Evolutionary conservation across 2,113 vertebrate genomes (phyloP), one percentile per base, ranked within the genome.

Genomic region (Marmota monax): DNA sequence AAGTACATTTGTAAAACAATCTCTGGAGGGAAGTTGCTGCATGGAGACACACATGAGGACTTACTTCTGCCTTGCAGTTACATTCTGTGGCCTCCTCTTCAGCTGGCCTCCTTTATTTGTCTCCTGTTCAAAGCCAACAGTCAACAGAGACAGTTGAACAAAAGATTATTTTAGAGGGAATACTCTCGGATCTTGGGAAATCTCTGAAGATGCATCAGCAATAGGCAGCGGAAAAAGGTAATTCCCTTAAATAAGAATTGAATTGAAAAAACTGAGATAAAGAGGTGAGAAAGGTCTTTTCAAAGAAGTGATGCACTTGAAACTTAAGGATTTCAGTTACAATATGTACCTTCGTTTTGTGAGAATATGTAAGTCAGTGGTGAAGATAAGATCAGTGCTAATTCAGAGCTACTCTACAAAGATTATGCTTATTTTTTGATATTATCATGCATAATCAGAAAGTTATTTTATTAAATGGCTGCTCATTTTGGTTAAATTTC

Each of bases 401-500:
- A 92, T 16, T 78, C n/a, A 42, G 56, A 1, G 34, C 7, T 56
- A n/a, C 11, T 45, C 70, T 79, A 3, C 34, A 51, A 88, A 37
- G 88, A 90, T 51, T 18, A 78, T 48, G 25, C 92, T 20, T 42
- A 22, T 79, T 84, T 92, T 80, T 8, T 61, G 83, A n/a, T 53
- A 82, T 73, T 45, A 89, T 18, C 61, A 56, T 3, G 65, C 5
- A 73, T 23, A 67, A 80, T 65, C 72, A 39, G 88, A 90, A 37
- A 37, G 18, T 10, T 67, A 14, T 53, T 72, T 96, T 78, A 80
- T 56, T 76, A 92, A 76, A 74, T 14, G 72, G 22, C 58, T 53
- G 27, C 27, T 84, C 29, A 45, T 83, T 88, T 85, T 84, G 45
- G 32, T 61, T 88, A 93, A 87, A 74, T 72, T 90, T 17, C 69